Base-by-base conservation (phyloP, 2,113 vertebrate genomes). In the Varanus salvator region DNA sequence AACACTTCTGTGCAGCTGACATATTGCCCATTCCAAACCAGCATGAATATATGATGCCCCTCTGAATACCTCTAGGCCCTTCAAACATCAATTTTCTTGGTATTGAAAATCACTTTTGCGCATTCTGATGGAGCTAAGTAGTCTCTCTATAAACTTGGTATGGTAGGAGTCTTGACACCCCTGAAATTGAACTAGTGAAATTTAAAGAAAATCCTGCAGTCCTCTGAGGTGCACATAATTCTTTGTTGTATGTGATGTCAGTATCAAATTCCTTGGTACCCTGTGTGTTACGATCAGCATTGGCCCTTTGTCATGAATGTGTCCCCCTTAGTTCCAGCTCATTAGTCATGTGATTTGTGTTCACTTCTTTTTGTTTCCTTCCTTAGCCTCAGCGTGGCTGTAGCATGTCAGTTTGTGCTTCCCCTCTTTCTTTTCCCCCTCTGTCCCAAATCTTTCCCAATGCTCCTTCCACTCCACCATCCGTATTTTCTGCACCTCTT, bases 371-470 rank as follows among this genome's bases (percentile, higher is more conserved):
- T 97, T 97, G 94, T 97, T 97, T 97, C 96, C 92, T 95, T 94
- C 95, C 96, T 97, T 96, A 98, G 98, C 98, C 92, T 97, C 98
- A 96, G 95, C 98, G 97, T 97, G 98, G 97, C 97, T 98, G 98
- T 99, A 99, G 99, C 99, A 99, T 99, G 98, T 99, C 98, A 88
- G 96, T 99, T 97, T 99, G 98, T 97, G 97, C 98, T 85, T 98
- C 98, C 95, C 97, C 98, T 96, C 98, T 98, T 96, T 97, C 98
- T 96, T 96, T 96, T 93, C 93, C 97, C 95, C 97, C 94, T 97
- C 88, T 95, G 94, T 97, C 97, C 94, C 92, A 95, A 97, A 96
- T 97, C 97, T 98, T 94, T 97, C 97, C 97, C 97, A 98, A 98
- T 96, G 97, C 98, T 97, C 98, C 98, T 97, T 96, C 97, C 90